These are phyloP conservation scores for Epizoanthus ramosus DNA, from an alignment of 92 coral and sea anemone species.

Conservation along the genomic window DNA sequence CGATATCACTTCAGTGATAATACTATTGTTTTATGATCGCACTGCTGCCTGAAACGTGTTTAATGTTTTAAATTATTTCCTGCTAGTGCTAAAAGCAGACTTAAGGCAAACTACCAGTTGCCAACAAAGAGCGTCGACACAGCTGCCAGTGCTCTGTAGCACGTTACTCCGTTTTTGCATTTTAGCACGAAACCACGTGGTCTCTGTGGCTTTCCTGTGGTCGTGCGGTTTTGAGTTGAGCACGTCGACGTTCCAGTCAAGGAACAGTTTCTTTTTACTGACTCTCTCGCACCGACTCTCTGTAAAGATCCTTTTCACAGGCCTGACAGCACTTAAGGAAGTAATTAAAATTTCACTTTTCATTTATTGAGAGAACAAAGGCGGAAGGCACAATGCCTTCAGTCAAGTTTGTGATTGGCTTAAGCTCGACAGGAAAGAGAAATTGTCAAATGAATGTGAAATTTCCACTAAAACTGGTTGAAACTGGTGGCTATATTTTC, in stretches of 20 bases:
- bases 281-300: conserved; percentile 4
- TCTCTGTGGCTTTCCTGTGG: conserved; percentile 61
- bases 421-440: conserved; percentile 40
- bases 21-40: conserved; percentile 1
- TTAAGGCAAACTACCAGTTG: conserved; percentile 34
- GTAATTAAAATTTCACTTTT: conserved; percentile 95
- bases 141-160: conserved; percentile 58
- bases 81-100: conserved; percentile 36
- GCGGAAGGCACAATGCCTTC: conserved; percentile 65
- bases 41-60: conserved; percentile 48
- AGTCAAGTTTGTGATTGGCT: conserved; percentile 73
- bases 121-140: conserved; percentile 60
- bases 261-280: background rate
- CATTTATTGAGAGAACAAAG: conserved; percentile 76
- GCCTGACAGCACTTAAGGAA: conserved; percentile 76
- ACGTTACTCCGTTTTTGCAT: conserved; percentile 7
- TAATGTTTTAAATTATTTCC: conserved; percentile 73
- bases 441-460: conserved; percentile 33
- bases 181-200: conserved; percentile 61
- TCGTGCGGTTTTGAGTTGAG: conserved; percentile 57
- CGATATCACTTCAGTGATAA: conserved; percentile 30
- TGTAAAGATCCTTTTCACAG: conserved; percentile 32
- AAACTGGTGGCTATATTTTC: conserved; percentile 16
- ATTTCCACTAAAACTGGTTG: conserved; percentile 13
- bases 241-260: conserved; percentile 5